Conservation (phyloP, 2,888 invertebrate species). For the Cataglyphis cursor region DNA sequence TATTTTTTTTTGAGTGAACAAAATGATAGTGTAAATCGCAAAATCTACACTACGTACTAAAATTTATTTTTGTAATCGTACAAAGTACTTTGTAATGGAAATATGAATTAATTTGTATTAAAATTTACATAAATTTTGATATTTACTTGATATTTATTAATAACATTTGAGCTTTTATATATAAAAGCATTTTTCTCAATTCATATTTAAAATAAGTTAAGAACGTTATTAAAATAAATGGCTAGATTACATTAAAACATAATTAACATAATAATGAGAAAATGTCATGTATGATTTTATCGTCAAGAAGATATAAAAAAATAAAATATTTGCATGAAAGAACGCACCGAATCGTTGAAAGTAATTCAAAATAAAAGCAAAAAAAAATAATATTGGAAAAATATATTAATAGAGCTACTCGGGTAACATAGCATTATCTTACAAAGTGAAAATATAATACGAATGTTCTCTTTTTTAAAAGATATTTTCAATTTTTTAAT, state of each 20-base stretch:
- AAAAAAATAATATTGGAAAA: neutral
- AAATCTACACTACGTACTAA: neutral
- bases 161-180: neutral
- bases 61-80: neutral
- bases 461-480: neutral
- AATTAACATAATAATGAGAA: conserved; percentile 19
- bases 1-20: neutral
- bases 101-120: neutral
- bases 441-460: neutral
- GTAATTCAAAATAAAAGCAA: conserved; percentile 27
- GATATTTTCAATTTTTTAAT: neutral
- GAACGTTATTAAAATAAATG: conserved; percentile 8
- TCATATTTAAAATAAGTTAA: neutral
- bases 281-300: conserved; percentile 13
- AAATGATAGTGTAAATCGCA: neutral
- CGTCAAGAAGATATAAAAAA: neutral
- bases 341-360: neutral
- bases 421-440: neutral
- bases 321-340: conserved; percentile 32
- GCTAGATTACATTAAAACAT: neutral
- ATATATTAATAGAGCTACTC: neutral
- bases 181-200: neutral
- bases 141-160: neutral
- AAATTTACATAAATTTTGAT: neutral
- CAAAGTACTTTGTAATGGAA: neutral